These are phyloP conservation scores for Chiropotes sagulatus DNA, from an alignment of 2,797 vertebrate genomes.

Conservation along the genomic window DNA sequence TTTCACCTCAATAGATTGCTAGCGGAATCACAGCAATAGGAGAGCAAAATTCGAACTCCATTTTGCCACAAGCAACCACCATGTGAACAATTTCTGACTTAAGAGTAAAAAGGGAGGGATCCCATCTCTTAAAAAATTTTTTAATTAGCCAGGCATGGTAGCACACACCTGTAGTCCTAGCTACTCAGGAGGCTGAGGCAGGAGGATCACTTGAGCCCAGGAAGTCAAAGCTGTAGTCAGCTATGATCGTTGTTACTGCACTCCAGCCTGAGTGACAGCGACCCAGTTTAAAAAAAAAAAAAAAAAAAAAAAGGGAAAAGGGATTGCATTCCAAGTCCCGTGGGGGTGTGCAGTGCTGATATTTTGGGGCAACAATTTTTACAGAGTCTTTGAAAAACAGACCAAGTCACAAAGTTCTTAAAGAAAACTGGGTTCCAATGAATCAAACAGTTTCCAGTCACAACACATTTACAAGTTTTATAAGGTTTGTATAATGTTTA, in stretches of 20 bases:
- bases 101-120: not conserved
- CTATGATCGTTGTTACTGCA: not conserved
- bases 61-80: constrained; percentile 35
- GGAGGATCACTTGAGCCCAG: not conserved
- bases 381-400: not conserved
- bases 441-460: constrained; percentile 16
- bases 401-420: constrained; percentile 8
- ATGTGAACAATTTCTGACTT: constrained; percentile 1
- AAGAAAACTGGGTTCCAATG: constrained; percentile 33
- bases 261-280: not conserved
- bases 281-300: not conserved
- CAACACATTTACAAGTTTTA: constrained; percentile 17
- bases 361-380: constrained; percentile 14
- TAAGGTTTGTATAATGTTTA: not conserved
- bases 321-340: constrained; percentile 38
- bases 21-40: constrained; percentile 35
- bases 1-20: constrained; percentile 60
- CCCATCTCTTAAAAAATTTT: not conserved
- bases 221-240: not conserved
- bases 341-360: not conserved
- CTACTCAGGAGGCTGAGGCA: not conserved
- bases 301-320: not conserved
- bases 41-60: constrained; percentile 39
- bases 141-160: not conserved
- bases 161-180: not conserved